Evolutionary conservation across 2,797 vertebrate genomes (phyloP), one percentile per base, ranked within the genome.

Genomic region (Coluber constrictor): DNA sequence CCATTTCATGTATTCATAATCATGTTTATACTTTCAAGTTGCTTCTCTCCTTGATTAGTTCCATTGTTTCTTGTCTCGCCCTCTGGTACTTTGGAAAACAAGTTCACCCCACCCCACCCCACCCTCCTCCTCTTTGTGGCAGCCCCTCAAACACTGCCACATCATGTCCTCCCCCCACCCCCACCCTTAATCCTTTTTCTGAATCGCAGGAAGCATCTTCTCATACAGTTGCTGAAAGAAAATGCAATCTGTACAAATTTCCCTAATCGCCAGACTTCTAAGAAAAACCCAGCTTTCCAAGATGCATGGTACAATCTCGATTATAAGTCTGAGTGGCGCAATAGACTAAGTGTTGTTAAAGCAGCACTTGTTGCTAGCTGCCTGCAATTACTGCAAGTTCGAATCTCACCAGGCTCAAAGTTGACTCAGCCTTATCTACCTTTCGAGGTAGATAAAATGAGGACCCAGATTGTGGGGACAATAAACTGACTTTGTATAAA

Each of bases 251-350:
- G 9, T 16, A 29, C 25, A 54, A 86, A 55, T 7, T 1, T 20
- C 20, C 15, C 29, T 25, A 13, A n/a, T 47, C 89, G n/a, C 37
- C 5, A 89, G 79, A 86, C 2, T 0, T 25, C 25, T 23, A 59
- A 51, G 54, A 3, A 0, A 88, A 0, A 0, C 1, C 1, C 54
- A 47, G 2, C 20, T 3, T 37, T 25, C 23, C 23, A 55, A 3
- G 11, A 51, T 47, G 20, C 3, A 3, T 2, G 8, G 7, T 1
- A 11, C 56, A 47, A 60, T 3, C 86, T 51, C 32, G 0, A 18
- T 15, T 37, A 79, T 37, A 43, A 37, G 37, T 37, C 37, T 37
- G 37, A 37, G 37, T 37, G 37, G 37, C 37, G 37, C 37, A 37
- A 37, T 37, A 37, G 37, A 37, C 37, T 37, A 37, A 37, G 37